Evolutionary conservation across 2,888 invertebrate species (phyloP).

Genomic region (Acanthoscelides obtectus): DNA sequence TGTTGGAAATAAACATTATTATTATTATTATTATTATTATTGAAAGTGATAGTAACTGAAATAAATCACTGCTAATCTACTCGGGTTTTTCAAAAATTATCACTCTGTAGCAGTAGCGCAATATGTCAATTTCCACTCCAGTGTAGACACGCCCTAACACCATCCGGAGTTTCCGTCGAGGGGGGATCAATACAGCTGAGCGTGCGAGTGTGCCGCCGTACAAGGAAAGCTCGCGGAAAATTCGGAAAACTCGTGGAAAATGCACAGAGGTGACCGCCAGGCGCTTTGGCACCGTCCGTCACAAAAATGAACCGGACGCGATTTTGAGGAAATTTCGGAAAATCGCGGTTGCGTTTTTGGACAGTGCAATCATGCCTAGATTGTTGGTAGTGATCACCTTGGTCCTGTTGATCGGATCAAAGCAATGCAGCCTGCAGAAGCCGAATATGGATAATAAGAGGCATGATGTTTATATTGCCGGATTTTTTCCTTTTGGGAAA

Average conservation of each 20-base stretch:
- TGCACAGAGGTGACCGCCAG: background rate
- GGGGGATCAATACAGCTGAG: background rate
- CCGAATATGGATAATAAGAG: slow-evolving; percentile 66
- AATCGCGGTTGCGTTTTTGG: too few relatives aligned
- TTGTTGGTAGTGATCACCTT: background rate
- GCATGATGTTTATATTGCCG: slow-evolving; percentile 87
- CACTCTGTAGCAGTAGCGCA: too few relatives aligned
- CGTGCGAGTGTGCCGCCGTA: background rate
- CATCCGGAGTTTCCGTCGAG: background rate
- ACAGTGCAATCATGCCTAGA: background rate
- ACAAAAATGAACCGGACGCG: background rate
- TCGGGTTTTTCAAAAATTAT: too few relatives aligned
- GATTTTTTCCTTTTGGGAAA: slow-evolving; percentile 85
- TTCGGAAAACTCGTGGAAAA: background rate
- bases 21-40: too few relatives aligned
- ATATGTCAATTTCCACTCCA: background rate
- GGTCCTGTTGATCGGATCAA: slow-evolving; percentile 14
- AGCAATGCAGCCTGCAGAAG: slow-evolving; percentile 49
- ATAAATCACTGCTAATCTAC: too few relatives aligned
- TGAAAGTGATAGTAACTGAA: too few relatives aligned
- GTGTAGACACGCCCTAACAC: background rate
- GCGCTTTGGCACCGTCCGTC: background rate
- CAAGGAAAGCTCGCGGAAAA: background rate
- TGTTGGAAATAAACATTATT: too few relatives aligned
- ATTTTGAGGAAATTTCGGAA: background rate